Conservation (phyloP, 2,888 invertebrate genomes). For the Polyommatus icarus region DNA sequence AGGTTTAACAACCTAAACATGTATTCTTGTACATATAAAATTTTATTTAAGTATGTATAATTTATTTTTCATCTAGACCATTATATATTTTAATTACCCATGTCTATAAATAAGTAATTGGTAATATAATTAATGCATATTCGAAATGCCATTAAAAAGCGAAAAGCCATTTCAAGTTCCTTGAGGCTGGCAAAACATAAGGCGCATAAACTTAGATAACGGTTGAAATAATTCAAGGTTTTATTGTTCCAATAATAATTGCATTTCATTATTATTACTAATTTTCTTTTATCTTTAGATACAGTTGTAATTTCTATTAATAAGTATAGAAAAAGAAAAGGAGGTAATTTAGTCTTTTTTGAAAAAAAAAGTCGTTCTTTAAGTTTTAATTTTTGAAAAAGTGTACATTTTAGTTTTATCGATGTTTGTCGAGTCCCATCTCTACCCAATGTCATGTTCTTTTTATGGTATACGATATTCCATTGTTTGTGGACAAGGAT, state of each 20-base stretch:
- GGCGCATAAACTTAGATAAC: background rate
- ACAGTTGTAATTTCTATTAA: too few relatives aligned
- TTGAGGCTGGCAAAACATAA: background rate
- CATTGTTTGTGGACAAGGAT: slow-evolving; percentile 76
- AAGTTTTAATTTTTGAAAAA: background rate
- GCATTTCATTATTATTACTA: background rate
- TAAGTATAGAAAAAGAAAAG: too few relatives aligned
- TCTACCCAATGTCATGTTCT: slow-evolving; percentile 58
- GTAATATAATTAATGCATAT: background rate
- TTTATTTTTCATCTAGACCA: background rate
- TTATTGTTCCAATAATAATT: background rate
- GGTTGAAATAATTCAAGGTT: background rate
- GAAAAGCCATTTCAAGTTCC: background rate
- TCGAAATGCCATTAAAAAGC: background rate
- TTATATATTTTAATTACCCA: slow-evolving; percentile 9
- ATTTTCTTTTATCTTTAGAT: too few relatives aligned
- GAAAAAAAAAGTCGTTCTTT: too few relatives aligned
- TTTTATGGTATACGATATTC: slow-evolving; percentile 71
- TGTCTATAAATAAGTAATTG: slow-evolving; percentile 12
- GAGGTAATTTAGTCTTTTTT: too few relatives aligned
- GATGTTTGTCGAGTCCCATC: slow-evolving; percentile 53
- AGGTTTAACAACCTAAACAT: background rate
- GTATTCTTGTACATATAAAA: background rate
- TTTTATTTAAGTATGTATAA: background rate
- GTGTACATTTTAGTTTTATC: slow-evolving; percentile 47